Evolutionary conservation across 2,113 vertebrate species (phyloP), one percentile per base, ranked within the genome.

Genomic region (Struthio camelus): DNA sequence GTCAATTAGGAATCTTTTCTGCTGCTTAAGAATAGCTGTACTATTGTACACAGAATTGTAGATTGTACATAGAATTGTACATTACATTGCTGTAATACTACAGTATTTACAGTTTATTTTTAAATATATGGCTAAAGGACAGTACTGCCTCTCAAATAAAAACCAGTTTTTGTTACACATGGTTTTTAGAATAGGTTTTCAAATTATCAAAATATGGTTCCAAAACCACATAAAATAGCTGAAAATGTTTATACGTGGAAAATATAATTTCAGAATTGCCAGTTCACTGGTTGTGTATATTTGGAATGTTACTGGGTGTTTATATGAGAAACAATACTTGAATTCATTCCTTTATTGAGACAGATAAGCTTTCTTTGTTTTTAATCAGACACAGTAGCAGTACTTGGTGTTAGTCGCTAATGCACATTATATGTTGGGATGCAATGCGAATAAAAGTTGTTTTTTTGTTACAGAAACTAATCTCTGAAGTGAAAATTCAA

Each of bases 401-500:
- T 80, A 53, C 87, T 94, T 94, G 62, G 82, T 95, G 72, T 93
- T 93, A 92, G 50, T 94, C 72, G 70, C 46, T 96, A 85, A 61
- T 76, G 51, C 85, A 54, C 44, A 14, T 91, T 85, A 42, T 34
- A 70, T 86, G 96, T 80, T 80, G 58, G 85, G 59, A 75, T 56
- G 23, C 11, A 80, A 23, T 71, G 72, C 15, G 13, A 95, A 83
- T 97, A 51, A 93, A 96, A 96, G 51, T 93, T 88, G 8, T 93
- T 98, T 91, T 97, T 76, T 96, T 94, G 15, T 97, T 97, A 51
- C 97, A 98, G 99, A 99, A 98, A 96, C 97, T 99, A 53, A 96
- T 99, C 91, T 99, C 99, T 44, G 99, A 99, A 97, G 99, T 99
- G 85, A 98, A 98, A 97, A 97, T 99, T 94, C 98, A 99, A 65